Evolutionary conservation across 2,888 invertebrate genomes (phyloP), one percentile per base, ranked within the genome.

Genomic region (Physocephala rufipes): DNA sequence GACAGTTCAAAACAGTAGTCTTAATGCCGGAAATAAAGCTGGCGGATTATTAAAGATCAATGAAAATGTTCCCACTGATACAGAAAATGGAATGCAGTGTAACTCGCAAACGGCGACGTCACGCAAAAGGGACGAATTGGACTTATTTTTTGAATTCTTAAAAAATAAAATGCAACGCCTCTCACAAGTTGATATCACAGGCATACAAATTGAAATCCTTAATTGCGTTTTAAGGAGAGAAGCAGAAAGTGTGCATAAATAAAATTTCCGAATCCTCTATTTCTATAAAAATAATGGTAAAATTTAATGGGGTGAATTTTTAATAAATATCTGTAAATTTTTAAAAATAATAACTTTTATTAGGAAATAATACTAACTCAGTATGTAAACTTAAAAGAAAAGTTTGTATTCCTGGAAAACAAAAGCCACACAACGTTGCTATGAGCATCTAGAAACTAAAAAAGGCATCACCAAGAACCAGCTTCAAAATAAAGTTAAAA

Each of bases 91-190:
- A 13, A 70, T 81, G 1, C 80, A 80, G 68, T 43, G 80, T 67
- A 79, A 81, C 0, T n/a, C 73, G 21, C 72, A 66, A 62, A 45
- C 71, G 45, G 15, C 49, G 28, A 47, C 73, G 26, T 24, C 51
- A 55, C 73, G 77, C 65, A 70, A 73, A 43, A 80, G 81, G 0
- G 85, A 84, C 21, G 84, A 84, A 69, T 74, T 85, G 26, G 85
- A 84, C 77, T 75, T 84, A 69, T 84, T 84, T 64, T 84, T 84
- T 63, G 81, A 84, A 45, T 84, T 84, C 62, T 77, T 84, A 5
- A 84, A 85, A 69, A 82, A 81, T 73, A 84, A 84, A 75, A 84
- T 84, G 67, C 82, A 84, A 76, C 81, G 78, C 47, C 81, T 84
- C 58, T 79, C 83, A 19, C 78, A 81, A 24, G 79, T 81, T 15